Base-by-base conservation (phyloP, 2,113 vertebrate genomes). In the Psephotus haematonotus region DNA sequence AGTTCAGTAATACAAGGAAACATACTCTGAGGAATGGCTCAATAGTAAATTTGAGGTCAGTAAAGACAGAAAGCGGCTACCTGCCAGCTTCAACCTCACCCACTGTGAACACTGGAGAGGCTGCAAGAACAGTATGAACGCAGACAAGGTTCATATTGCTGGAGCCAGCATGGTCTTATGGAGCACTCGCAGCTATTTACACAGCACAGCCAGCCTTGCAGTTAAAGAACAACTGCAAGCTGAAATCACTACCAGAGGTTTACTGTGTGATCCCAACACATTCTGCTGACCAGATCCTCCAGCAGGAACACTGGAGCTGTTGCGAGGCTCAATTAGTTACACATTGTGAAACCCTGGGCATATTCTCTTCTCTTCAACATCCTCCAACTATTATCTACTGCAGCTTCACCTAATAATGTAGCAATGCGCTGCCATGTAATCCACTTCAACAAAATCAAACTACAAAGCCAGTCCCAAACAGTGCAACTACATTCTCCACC, bases 401-500 rank as follows among this genome's bases (percentile, higher is more conserved):
- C 90, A 94, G 80, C 86, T 96, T 97, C 92, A 86, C 80, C 86
- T 65, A 89, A 79, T 93, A 88, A 88, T 6, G 77, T 64, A 78
- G 81, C 88, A 87, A 93, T 16, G 63, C 12, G 4, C 41, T 82
- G 74, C 63, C 57, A 29, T 72, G 92, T 39, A 88, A 96, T 93
- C 68, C 80, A 75, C 82, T 90, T 57, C 67, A 77, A 91, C 92
- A 94, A 91, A 97, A 91, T 70, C 81, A 25, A 91, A 88, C 95
- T 94, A 96, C 90, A 94, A 96, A 96, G 91, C 92, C 24, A 39
- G 80, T 47, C 77, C 65, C 80, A 96, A 94, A 96, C 92, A 97
- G 95, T 82, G 81, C 70, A 89, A 81, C 91, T 87, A 76, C 93
- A 76, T 70, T 94, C 95, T 94, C 95, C 96, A 95, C 92, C 96